Evolutionary conservation across 2,888 invertebrate species (phyloP).

Genomic region (Sminthurinus aureus): DNA sequence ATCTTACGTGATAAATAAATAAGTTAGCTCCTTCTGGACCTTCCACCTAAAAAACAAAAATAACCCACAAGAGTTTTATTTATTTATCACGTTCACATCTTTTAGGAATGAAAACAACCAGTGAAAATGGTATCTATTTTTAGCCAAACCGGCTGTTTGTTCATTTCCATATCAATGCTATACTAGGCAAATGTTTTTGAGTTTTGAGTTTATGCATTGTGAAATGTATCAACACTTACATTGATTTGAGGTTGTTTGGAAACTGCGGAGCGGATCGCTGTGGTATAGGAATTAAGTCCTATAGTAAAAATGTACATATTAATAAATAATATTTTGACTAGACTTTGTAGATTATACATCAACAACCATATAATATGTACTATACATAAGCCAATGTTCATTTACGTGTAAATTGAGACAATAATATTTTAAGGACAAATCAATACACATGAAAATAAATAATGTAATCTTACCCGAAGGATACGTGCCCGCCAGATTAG

Average conservation of each 20-base stretch:
- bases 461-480: constrained; percentile 52
- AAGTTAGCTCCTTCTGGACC: constrained; percentile 99
- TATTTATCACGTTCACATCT: too few relatives aligned
- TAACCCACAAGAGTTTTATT: too few relatives aligned
- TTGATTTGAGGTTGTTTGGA: constrained; percentile 48
- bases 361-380: not conserved
- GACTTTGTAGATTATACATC: not conserved
- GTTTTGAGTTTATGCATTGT: too few relatives aligned
- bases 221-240: constrained; percentile 27
- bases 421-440: not conserved
- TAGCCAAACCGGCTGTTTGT: too few relatives aligned
- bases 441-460: too few relatives aligned
- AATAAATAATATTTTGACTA: constrained; percentile 16
- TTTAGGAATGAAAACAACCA: too few relatives aligned
- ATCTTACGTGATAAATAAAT: constrained; percentile 88
- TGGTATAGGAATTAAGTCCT: constrained; percentile 57
- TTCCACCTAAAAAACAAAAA: constrained; percentile 82
- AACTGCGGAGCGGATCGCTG: constrained; percentile 46
- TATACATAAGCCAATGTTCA: not conserved
- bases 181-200: too few relatives aligned
- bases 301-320: constrained; percentile 33
- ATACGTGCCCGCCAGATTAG: constrained; percentile 54
- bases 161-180: too few relatives aligned
- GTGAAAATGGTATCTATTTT: too few relatives aligned
- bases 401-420: not conserved